Conservation (phyloP, 2,888 invertebrate species). For the Coronaproctus castanopsis region DNA sequence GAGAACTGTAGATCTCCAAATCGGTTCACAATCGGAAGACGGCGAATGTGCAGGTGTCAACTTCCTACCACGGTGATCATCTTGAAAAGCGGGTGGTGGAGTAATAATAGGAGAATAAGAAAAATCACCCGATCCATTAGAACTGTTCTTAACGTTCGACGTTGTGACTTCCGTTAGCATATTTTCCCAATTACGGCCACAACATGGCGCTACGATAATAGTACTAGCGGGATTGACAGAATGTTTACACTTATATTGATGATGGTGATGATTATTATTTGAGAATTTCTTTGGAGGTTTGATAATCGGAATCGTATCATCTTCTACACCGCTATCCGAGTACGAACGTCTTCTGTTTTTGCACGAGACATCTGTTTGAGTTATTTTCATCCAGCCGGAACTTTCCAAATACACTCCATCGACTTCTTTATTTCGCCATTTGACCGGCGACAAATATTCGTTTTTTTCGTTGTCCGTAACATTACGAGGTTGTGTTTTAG, state of each 20-base stretch:
- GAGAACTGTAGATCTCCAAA: no score
- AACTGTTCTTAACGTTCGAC: no score
- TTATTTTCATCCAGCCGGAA: conserved; percentile 33
- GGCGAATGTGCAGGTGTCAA: no score
- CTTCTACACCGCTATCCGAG: neutral
- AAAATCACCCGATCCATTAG: neutral
- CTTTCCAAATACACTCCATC: conserved; percentile 36
- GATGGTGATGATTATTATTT: neutral
- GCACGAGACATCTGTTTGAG: neutral
- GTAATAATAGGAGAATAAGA: conserved; percentile 36
- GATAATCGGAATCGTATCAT: neutral
- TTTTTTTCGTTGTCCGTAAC: neutral
- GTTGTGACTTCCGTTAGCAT: no score
- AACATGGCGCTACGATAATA: no score
- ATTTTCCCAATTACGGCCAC: no score
- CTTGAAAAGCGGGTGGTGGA: conserved; percentile 48
- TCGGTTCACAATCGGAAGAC: no score
- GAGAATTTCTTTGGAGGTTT: neutral
- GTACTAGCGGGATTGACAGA: no score
- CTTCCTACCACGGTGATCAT: no score
- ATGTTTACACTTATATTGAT: neutral
- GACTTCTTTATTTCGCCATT: conserved; percentile 38
- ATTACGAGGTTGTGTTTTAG: neutral
- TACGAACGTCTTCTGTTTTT: neutral
- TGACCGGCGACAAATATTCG: conserved; percentile 35